Evolutionary conservation across 2,888 invertebrate species (phyloP).

Genomic region (Myopa testacea): DNA sequence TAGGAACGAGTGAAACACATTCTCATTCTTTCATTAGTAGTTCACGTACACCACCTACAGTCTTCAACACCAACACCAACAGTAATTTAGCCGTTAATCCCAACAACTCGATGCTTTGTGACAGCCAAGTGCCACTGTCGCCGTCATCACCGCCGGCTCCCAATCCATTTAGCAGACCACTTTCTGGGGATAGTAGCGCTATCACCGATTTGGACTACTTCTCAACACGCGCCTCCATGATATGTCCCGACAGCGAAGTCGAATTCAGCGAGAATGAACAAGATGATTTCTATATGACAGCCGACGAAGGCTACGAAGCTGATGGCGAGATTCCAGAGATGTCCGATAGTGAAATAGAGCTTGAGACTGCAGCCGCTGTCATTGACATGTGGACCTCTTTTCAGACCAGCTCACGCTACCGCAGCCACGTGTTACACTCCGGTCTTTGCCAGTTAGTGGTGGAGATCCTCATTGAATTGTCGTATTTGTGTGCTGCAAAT

Average conservation of each 20-base stretch:
- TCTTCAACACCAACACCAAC: neutral
- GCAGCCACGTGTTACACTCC: slow-evolving; percentile 63
- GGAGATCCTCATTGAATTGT: slow-evolving; percentile 65
- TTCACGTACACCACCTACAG: slow-evolving; percentile 38
- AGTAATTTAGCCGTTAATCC: slow-evolving; percentile 40
- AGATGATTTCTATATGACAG: slow-evolving; percentile 62
- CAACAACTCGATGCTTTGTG: slow-evolving; percentile 48
- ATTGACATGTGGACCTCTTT: slow-evolving; percentile 61
- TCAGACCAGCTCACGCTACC: slow-evolving; percentile 64
- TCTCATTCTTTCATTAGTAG: slow-evolving; percentile 52
- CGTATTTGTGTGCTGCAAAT: slow-evolving; percentile 59
- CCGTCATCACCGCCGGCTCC: slow-evolving; percentile 51
- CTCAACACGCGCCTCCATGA: slow-evolving; percentile 62
- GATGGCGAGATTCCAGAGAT: slow-evolving; percentile 66
- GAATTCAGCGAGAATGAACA: slow-evolving; percentile 66
- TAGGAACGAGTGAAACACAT: slow-evolving; percentile 48
- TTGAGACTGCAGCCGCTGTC: slow-evolving; percentile 49
- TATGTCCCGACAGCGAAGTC: slow-evolving; percentile 63
- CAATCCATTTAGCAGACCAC: slow-evolving; percentile 49
- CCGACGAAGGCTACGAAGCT: slow-evolving; percentile 68
- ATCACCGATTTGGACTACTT: slow-evolving; percentile 63
- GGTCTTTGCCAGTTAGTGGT: slow-evolving; percentile 65
- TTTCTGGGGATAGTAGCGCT: slow-evolving; percentile 57
- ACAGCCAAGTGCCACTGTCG: slow-evolving; percentile 24
- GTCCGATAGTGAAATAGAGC: slow-evolving; percentile 60